A percentile compares a stretch with the other conserved stretches of the same genome.
Conservation (phyloP, 2,113 vertebrate species). For the Platycercus adscitus region DNA sequence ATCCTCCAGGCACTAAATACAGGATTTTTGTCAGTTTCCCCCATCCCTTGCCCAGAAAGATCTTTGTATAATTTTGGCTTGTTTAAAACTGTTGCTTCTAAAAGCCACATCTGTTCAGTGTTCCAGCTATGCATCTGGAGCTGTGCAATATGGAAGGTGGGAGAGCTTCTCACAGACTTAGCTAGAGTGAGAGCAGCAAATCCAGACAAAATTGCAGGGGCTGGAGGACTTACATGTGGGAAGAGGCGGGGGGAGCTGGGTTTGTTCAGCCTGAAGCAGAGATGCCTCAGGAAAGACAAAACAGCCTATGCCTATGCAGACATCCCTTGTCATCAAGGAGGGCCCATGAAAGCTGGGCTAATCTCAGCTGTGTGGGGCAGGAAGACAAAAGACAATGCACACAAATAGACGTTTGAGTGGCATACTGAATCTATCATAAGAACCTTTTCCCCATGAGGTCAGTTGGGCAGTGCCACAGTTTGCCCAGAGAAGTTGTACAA, state of each 20-base stretch:
- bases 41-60: not conserved
- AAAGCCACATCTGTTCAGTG: not conserved
- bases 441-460: not conserved
- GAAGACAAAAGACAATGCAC: not conserved
- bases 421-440: not conserved
- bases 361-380: not conserved
- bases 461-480: not conserved
- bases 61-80: not conserved
- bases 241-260: not conserved
- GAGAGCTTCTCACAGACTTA: not conserved
- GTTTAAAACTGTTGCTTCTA: not conserved
- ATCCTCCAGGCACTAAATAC: not conserved
- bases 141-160: not conserved
- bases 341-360: not conserved
- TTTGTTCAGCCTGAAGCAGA: not conserved
- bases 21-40: not conserved
- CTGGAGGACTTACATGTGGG: not conserved
- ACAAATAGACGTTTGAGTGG: not conserved
- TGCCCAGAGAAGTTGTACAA: not conserved
- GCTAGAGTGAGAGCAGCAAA: not conserved
- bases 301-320: not conserved
- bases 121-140: not conserved
- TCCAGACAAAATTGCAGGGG: not conserved
- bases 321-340: not conserved
- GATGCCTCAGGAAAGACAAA: not conserved